Evolutionary conservation across 2,888 invertebrate genomes (phyloP).

Genomic region (Eretmocerus hayati): DNA sequence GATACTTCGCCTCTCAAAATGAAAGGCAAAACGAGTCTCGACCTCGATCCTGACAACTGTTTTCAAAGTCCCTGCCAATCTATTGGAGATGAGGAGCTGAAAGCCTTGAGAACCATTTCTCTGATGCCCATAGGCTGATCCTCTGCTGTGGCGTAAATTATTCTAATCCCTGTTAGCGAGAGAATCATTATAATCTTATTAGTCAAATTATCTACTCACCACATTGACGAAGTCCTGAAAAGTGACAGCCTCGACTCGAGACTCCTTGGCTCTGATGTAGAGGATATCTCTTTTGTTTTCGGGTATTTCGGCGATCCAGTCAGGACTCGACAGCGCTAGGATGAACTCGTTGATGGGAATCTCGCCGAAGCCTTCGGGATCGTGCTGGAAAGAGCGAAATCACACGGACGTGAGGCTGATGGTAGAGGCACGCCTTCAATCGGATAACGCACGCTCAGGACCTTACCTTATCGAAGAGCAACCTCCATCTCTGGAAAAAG

Average conservation of each 20-base stretch:
- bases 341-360: conserved; percentile 82
- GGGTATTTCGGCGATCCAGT: conserved; percentile 69
- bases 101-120: no score
- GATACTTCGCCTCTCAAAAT: no score
- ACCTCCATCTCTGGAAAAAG: conserved; percentile 76
- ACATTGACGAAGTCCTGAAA: conserved; percentile 93
- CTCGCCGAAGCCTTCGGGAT: conserved; percentile 89
- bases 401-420: no score
- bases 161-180: neutral
- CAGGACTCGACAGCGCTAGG: conserved; percentile 67
- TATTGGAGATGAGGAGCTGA: no score
- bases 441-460: no score
- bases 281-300: conserved; percentile 66
- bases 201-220: conserved; percentile 66
- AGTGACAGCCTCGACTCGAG: conserved; percentile 63
- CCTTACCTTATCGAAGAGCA: conserved; percentile 74
- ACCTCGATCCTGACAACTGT: no score
- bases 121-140: no score
- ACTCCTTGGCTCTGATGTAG: conserved; percentile 36
- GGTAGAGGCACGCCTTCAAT: no score
- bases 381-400: conserved; percentile 58
- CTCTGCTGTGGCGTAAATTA: no score
- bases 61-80: no score
- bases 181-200: neutral
- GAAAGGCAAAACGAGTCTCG: no score